Conservation (phyloP, 2,888 invertebrate species). For the Xestia c-nigrum region DNA sequence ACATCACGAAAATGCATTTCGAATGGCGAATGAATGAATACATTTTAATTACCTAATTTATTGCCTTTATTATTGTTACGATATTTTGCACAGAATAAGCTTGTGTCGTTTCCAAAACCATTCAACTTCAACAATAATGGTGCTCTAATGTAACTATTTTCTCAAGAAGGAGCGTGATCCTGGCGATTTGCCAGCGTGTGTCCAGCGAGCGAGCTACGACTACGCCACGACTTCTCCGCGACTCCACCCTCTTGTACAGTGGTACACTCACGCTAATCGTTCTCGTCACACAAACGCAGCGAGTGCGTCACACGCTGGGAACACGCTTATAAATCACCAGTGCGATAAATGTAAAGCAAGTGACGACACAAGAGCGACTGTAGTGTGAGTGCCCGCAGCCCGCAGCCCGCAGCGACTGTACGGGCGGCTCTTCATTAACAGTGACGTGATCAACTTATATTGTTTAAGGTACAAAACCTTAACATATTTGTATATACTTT, state of each 20-base stretch:
- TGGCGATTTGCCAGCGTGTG: neutral
- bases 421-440: constrained; percentile 39
- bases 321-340: neutral
- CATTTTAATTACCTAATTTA: neutral
- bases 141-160: constrained; percentile 1
- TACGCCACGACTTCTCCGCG: neutral
- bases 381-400: neutral
- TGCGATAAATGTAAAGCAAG: neutral
- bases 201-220: neutral
- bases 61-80: neutral
- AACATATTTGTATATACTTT: neutral
- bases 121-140: neutral
- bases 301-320: neutral
- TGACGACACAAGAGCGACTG: neutral
- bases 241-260: neutral
- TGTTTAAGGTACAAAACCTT: neutral
- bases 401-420: constrained; percentile 17
- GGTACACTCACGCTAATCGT: neutral
- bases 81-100: neutral
- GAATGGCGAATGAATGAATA: neutral
- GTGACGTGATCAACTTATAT: constrained; percentile 41
- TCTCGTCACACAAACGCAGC: neutral
- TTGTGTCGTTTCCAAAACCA: constrained; percentile 1
- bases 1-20: neutral
- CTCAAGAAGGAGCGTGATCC: neutral